phyloP scores from a whole-genome alignment of 2,797 vertebrate genomes.

The Arnoldichthys spilopterus region DNA sequence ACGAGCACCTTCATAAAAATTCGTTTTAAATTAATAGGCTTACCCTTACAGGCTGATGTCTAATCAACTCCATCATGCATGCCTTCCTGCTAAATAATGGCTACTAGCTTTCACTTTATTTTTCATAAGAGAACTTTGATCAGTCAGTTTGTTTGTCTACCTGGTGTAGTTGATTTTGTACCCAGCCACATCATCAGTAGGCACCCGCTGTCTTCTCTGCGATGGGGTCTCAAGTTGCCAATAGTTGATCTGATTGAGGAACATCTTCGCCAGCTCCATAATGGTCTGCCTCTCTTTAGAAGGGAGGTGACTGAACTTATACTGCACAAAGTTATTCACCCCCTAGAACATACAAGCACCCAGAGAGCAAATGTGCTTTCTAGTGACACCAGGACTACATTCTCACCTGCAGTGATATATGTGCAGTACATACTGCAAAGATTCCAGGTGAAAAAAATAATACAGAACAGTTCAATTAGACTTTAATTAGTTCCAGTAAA shows the following conservation, averaged over 20 bases:
- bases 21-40: too few relatives aligned
- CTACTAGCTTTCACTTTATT: too few relatives aligned
- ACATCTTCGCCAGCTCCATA: slow-evolving; percentile 97
- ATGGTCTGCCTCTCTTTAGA: slow-evolving; percentile 97
- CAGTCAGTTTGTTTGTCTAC: slow-evolving; percentile 69
- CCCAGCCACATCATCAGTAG: slow-evolving; percentile 88
- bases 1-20: too few relatives aligned
- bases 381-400: not conserved
- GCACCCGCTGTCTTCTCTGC: slow-evolving; percentile 87
- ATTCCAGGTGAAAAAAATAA: not conserved
- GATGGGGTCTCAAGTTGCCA: slow-evolving; percentile 98
- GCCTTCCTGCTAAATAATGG: too few relatives aligned
- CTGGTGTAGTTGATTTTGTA: slow-evolving; percentile 99
- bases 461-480: too few relatives aligned
- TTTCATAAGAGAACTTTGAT: too few relatives aligned
- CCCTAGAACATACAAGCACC: slow-evolving; percentile 76
- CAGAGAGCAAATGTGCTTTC: not conserved
- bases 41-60: too few relatives aligned
- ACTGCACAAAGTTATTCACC: slow-evolving; percentile 98
- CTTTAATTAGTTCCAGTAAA: too few relatives aligned
- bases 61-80: too few relatives aligned
- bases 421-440: not conserved
- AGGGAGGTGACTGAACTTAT: slow-evolving; percentile 98
- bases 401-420: not conserved
- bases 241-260: slow-evolving; percentile 98